Percentiles rank a stretch among this genome's conserved stretches.
Conservation (phyloP, 2,113 vertebrate genomes). For the Amblyornis subalaris region DNA sequence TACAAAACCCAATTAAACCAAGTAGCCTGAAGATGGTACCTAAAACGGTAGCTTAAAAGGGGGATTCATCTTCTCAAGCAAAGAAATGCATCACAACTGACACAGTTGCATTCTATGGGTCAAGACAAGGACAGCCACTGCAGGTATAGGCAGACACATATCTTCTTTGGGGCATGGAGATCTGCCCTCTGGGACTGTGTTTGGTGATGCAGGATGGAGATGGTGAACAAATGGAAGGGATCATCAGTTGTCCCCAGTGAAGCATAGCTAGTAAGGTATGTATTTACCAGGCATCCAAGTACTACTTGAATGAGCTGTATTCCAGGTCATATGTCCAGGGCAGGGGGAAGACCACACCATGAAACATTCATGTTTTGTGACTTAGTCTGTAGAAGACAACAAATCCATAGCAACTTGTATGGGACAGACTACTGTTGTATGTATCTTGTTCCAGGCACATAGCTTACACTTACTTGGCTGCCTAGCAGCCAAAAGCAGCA, state of each 20-base stretch:
- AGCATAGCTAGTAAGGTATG: background rate
- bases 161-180: background rate
- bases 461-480: background rate
- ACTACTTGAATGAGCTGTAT: background rate
- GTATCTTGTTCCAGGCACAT: background rate
- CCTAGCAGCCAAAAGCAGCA: background rate
- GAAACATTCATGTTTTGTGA: background rate
- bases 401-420: background rate
- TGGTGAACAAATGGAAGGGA: background rate
- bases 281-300: background rate
- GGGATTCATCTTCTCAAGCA: background rate
- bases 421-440: background rate
- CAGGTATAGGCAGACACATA: rapidly evolving
- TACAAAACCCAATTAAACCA: background rate
- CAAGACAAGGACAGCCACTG: background rate
- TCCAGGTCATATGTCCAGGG: background rate
- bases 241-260: rapidly evolving
- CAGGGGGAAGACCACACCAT: background rate
- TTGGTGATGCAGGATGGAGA: background rate
- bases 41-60: background rate
- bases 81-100: background rate
- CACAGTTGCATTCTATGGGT: background rate
- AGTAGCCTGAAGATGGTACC: background rate
- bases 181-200: background rate
- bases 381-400: background rate